phyloP scores from a whole-genome alignment of 2,113 vertebrate species.

The Theropithecus gelada region DNA sequence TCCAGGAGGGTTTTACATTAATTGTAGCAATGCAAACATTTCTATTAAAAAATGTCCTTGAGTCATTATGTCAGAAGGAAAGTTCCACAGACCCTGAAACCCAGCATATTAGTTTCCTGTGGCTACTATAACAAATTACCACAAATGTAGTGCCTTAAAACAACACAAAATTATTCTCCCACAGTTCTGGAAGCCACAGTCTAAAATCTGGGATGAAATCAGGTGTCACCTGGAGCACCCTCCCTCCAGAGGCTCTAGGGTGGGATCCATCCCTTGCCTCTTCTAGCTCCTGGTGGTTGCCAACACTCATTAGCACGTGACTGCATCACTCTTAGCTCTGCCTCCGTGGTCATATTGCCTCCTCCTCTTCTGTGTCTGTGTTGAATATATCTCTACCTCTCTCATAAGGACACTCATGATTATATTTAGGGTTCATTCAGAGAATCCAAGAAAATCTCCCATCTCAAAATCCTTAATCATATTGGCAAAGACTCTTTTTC shows the following conservation, averaged over 20 bases:
- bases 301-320: background rate
- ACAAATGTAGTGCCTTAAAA: background rate
- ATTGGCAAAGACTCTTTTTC: background rate
- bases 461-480: background rate
- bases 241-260: background rate
- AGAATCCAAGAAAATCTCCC: background rate
- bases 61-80: too few species aligned
- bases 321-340: too few species aligned
- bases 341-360: too few species aligned
- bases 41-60: too few species aligned
- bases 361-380: background rate
- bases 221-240: fast-evolving
- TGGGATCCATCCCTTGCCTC: too few species aligned
- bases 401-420: background rate
- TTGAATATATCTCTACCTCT: background rate
- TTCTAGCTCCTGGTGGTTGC: background rate
- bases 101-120: background rate
- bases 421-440: background rate
- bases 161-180: background rate
- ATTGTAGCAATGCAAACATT: background rate
- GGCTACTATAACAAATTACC: background rate
- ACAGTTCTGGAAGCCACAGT: background rate
- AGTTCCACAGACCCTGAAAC: too few species aligned
- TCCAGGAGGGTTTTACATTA: background rate
- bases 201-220: background rate